Evolutionary conservation across 1,140 invertebrate species (phyloP), one percentile per base, ranked within the genome.

Genomic region (Hyposmocoma kahamanoa): DNA sequence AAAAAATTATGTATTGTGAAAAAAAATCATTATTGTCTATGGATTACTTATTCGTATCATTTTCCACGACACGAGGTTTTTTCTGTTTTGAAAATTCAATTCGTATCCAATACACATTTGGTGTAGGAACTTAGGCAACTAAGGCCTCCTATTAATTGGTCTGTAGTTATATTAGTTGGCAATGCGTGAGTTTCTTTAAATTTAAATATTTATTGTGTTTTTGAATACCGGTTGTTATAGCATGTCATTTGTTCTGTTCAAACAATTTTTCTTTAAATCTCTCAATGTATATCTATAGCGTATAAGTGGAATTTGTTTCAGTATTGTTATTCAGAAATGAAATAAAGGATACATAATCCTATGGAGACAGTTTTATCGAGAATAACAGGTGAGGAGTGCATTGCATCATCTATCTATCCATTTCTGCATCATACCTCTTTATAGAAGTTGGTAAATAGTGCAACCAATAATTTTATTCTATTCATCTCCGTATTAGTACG

Each of bases 291-390:
- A 36, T 36, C 13, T 30, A 30, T 30, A n/a, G 10, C 13, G n/a
- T 36, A 36, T 36, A 17, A 13, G 32, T 6, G 8, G 15, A 15
- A 43, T 19, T 63, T 43, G 53, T 67, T 67, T 17, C 56, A 72
- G 61, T 18, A 32, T 47, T 26, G 42, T 50, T 48, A 46, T 22
- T 10, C 34, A 19, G 61, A 56, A 55, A 68, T 68, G 59, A 62
- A 67, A 56, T 65, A 36, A 50, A 66, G 57, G 54, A 49, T 55
- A 52, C n/a, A n/a, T n/a, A n/a, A 47, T 58, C 63, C 53, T 72
- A 67, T 67, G 68, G 64, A 56, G 54, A 56, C 58, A 56, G 45
- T 51, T 53, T 50, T 50, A 44, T 44, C 52, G 39, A 9, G 44
- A 44, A 45, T 22, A 60, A 56, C 58, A 60, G 69, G 72, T 75